Conservation (phyloP, 2,797 vertebrate genomes). For the Sebastes oblongus region DNA sequence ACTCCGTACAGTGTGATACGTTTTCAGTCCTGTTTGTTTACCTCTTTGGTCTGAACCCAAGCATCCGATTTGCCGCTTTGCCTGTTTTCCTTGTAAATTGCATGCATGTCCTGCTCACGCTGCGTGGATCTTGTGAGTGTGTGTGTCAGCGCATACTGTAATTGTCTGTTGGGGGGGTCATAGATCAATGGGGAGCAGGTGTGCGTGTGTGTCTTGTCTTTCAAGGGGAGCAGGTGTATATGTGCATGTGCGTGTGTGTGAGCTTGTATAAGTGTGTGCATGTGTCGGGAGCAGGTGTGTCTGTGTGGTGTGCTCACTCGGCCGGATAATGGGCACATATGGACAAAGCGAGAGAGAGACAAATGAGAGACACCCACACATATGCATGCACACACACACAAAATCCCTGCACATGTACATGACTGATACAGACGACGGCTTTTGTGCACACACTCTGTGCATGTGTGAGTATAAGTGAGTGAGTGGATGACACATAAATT, state of each 20-base stretch:
- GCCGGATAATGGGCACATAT: constrained; percentile 64
- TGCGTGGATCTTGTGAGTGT: not conserved
- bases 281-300: constrained; percentile 46
- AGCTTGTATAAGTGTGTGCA: not conserved
- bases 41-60: not conserved
- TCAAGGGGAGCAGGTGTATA: constrained; percentile 20
- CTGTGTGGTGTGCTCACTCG: constrained; percentile 49
- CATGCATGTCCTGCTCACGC: not conserved
- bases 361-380: constrained; percentile 22
- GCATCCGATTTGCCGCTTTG: constrained; percentile 14
- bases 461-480: not conserved
- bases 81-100: constrained; percentile 22
- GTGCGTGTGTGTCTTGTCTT: constrained; percentile 28
- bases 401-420: not conserved
- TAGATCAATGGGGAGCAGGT: constrained; percentile 54
- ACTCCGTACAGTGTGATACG: not conserved
- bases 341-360: constrained; percentile 27
- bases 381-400: not conserved
- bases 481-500: constrained; percentile 43
- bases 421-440: not conserved
- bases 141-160: constrained; percentile 12
- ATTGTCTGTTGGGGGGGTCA: constrained; percentile 29
- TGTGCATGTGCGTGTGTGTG: constrained; percentile 14
- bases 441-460: not conserved
- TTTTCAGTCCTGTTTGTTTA: constrained; percentile 28